Evolutionary conservation across 2,113 vertebrate genomes (phyloP), one percentile per base, ranked within the genome.

Genomic region (Chamaetylas fuelleborni): DNA sequence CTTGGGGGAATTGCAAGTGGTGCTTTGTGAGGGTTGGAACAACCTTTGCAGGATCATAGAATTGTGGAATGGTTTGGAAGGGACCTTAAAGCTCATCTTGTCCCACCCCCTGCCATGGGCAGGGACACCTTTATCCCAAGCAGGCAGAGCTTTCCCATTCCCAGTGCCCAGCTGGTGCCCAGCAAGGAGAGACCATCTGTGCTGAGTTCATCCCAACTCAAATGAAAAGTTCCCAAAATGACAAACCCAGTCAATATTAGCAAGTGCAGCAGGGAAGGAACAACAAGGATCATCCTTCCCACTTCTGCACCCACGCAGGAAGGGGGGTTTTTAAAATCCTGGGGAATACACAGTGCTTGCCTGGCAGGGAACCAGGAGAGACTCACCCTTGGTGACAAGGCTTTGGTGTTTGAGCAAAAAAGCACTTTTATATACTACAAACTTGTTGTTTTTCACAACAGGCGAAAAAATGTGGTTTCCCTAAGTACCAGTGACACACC

Each of bases 401-500:
- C 36, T 29, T 3, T 43, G 83, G 67, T 8, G 2, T 56, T 42
- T 43, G 71, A 81, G 81, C 84, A 77, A 70, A 77, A 60, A 86
- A 51, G 70, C 60, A 66, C 77, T 74, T 87, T 23, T 18, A 43
- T 24, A 26, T 24, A 17, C 72, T 48, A 57, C 51, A 54, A 5
- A 53, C 65, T 48, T 90, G 85, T 81, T 95, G 62, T 81, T 87
- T 92, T 85, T 84, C 50, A 66, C 88, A 90, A 50, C 73, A 78
- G 69, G 50, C 10, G 0, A 56, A 89, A 74, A 86, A 90, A 74
- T 19, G 65, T 57, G 51, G 11, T 89, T 94, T 93, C 81, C 88
- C 67, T 61, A 40, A 84, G 73, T 23, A 31, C 60, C 47, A 42
- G 31, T 26, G 72, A 61, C 54, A 38, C 13, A 38, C 43, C 76